phyloP scores from a whole-genome alignment of 2,888 invertebrate species.

The Baronia brevicornis region DNA sequence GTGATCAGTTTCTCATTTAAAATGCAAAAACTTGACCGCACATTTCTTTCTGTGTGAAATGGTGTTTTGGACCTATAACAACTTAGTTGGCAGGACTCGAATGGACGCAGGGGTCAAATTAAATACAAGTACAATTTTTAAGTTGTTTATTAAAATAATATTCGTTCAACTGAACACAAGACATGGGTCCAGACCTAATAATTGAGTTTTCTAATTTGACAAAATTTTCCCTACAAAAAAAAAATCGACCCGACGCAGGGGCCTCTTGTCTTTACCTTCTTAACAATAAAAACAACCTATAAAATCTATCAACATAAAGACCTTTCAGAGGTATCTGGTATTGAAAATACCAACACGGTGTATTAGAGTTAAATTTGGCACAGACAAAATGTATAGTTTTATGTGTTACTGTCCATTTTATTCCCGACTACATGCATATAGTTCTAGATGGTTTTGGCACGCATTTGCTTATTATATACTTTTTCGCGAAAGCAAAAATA shows the following conservation, averaged over 20 bases:
- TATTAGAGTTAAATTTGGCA: constrained; percentile 62
- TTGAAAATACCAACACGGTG: constrained; percentile 28
- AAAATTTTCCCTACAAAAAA: constrained; percentile 54
- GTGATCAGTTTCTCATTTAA: too few relatives aligned
- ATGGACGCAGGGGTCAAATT: constrained; percentile 36
- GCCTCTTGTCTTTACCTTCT: constrained; percentile 61
- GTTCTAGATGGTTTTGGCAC: constrained; percentile 67
- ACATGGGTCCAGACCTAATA: constrained; percentile 68
- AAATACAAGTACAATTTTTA: constrained; percentile 54
- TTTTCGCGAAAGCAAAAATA: constrained; percentile 22
- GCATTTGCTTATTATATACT: constrained; percentile 24
- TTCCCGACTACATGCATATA: constrained; percentile 25
- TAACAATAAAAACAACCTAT: constrained; percentile 75
- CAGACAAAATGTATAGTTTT: constrained; percentile 39
- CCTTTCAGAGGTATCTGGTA: constrained; percentile 46
- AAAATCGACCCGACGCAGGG: constrained; percentile 37
- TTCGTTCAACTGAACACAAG: constrained; percentile 75
- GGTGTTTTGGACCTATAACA: too few relatives aligned
- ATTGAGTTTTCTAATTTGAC: constrained; percentile 70
- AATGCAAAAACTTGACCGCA: too few relatives aligned
- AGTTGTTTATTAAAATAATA: constrained; percentile 76
- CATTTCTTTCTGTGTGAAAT: too few relatives aligned
- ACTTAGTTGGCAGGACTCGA: too few relatives aligned
- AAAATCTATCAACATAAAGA: constrained; percentile 72
- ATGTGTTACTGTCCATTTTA: constrained; percentile 34